These are phyloP conservation scores for Drosophila triauraria DNA, from an alignment of 1,140 invertebrate genomes.

Conservation along the genomic window DNA sequence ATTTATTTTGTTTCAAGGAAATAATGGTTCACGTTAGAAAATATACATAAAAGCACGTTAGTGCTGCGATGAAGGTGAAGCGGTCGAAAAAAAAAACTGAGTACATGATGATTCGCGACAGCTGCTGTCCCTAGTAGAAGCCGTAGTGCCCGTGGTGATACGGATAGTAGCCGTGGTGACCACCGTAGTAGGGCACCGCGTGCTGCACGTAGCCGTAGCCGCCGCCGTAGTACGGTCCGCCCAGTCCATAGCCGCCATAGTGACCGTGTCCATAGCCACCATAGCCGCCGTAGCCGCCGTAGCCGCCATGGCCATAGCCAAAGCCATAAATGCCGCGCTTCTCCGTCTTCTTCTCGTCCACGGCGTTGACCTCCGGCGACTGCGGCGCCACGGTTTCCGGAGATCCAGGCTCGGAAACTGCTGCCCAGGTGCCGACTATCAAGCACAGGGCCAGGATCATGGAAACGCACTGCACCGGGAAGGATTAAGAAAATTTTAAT, in stretches of 20 bases:
- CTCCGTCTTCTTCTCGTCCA: conserved; percentile 75
- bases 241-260: conserved; percentile 51
- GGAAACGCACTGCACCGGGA: conserved; percentile 59
- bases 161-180: conserved; percentile 72
- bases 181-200: conserved; percentile 65
- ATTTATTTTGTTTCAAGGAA: conserved; percentile 28
- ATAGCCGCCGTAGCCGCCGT: conserved; percentile 39
- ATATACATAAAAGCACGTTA: conserved; percentile 26
- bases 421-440: conserved; percentile 49
- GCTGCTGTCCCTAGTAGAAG: conserved; percentile 52
- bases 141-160: conserved; percentile 75
- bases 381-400: conserved; percentile 33
- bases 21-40: conserved; percentile 24
- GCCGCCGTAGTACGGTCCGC: conserved; percentile 68
- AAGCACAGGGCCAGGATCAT: conserved; percentile 62
- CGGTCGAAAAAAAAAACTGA: conserved; percentile 38
- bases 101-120: conserved; percentile 19
- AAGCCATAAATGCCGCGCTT: conserved; percentile 79
- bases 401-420: conserved; percentile 53
- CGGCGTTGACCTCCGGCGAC: conserved; percentile 11
- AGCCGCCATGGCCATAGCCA: conserved; percentile 63
- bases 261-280: conserved; percentile 61
- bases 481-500: background rate
- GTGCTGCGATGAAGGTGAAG: conserved; percentile 46
- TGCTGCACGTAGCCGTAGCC: conserved; percentile 68